These are phyloP conservation scores for Trichogramma dendrolimi DNA, from an alignment of 2,888 invertebrate genomes.

Conservation along the genomic window DNA sequence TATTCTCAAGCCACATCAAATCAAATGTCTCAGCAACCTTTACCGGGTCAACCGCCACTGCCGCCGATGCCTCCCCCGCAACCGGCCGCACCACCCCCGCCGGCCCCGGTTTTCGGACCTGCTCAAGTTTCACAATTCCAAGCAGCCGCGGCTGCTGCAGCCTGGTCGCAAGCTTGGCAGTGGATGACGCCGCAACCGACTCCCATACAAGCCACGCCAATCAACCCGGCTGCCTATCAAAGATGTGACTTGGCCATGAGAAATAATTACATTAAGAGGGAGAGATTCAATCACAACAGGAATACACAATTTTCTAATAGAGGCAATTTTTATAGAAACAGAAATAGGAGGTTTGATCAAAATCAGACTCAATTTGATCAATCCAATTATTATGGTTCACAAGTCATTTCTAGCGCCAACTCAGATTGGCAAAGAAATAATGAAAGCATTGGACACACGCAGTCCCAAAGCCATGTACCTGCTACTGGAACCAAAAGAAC, in stretches of 20 bases:
- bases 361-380: constrained; percentile 41
- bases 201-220: constrained; percentile 36
- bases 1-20: constrained; percentile 39
- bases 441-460: constrained; percentile 41
- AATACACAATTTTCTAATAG: constrained; percentile 43
- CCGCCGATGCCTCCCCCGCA: constrained; percentile 50
- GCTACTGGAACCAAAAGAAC: constrained; percentile 32
- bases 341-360: constrained; percentile 40
- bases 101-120: constrained; percentile 41
- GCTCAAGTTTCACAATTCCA: constrained; percentile 46
- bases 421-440: constrained; percentile 46
- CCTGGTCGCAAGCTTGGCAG: constrained; percentile 46
- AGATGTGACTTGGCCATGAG: constrained; percentile 40
- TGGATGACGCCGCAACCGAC: constrained; percentile 47
- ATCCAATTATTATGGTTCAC: constrained; percentile 41
- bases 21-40: constrained; percentile 41
- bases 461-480: constrained; percentile 39
- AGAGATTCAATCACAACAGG: constrained; percentile 44
- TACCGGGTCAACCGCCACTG: constrained; percentile 49
- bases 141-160: constrained; percentile 5
- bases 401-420: constrained; percentile 37
- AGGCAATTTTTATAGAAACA: constrained; percentile 46
- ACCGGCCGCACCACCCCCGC: constrained; percentile 39
- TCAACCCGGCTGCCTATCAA: constrained; percentile 39
- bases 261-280: constrained; percentile 42